Conservation (phyloP, 2,113 vertebrate species). For the human region GRCh38 chr14:47612501-47613000, state of each 20-base stretch:
- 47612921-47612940: not conserved
- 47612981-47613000: not conserved
- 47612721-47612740: not conserved
- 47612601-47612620: not conserved
- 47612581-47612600: not conserved
- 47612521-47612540: not conserved
- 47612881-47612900: not conserved
- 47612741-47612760: not conserved
- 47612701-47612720: not conserved
- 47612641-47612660: not conserved
- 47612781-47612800: not conserved
- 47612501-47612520: not conserved
- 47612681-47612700: not conserved
- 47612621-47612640: not conserved
- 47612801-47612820: not conserved
- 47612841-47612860: not conserved
- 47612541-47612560: not conserved
- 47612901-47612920: too few relatives aligned
- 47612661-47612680: not conserved
- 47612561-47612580: not conserved
- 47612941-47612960: not conserved
- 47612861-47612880: not conserved
- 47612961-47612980: not conserved
- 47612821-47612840: not conserved
- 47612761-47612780: not conserved